Percentiles rank a stretch among this genome's conserved stretches.
These are phyloP conservation scores for Halcyon smyrnensis DNA, from an alignment of 2,797 vertebrate genomes.

Conservation along the genomic window DNA sequence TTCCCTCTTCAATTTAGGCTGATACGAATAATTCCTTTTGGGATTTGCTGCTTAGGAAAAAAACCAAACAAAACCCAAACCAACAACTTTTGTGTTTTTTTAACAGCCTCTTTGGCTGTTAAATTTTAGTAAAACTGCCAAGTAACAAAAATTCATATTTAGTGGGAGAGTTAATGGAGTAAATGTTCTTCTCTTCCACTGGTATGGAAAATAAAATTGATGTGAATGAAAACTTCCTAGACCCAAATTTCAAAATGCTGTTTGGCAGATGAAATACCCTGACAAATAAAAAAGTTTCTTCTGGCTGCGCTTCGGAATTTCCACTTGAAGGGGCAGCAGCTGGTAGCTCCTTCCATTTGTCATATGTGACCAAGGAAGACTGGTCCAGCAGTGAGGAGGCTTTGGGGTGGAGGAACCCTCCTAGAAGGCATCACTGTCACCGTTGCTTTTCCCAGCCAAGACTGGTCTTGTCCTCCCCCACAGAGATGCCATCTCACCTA, in stretches of 20 bases:
- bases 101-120: neutral
- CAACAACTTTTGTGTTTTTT: neutral
- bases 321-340: neutral
- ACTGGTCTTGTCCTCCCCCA: neutral
- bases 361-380: fast-evolving
- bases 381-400: neutral
- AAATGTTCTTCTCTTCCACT: neutral
- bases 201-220: neutral
- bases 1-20: neutral
- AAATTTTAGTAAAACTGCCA: neutral
- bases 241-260: neutral
- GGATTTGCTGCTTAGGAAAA: neutral
- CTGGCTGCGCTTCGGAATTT: neutral
- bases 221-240: neutral
- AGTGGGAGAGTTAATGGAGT: neutral
- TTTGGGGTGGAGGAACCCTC: neutral
- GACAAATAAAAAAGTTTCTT: neutral
- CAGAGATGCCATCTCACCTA: neutral
- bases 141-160: neutral
- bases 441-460: neutral
- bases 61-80: neutral
- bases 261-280: fast-evolving
- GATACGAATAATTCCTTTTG: neutral
- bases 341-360: neutral
- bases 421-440: neutral